A percentile compares a stretch with the other conserved stretches of the same genome.
These are phyloP conservation scores for Bombus waltoni DNA, from an alignment of 1,140 invertebrate species.

Conservation along the genomic window DNA sequence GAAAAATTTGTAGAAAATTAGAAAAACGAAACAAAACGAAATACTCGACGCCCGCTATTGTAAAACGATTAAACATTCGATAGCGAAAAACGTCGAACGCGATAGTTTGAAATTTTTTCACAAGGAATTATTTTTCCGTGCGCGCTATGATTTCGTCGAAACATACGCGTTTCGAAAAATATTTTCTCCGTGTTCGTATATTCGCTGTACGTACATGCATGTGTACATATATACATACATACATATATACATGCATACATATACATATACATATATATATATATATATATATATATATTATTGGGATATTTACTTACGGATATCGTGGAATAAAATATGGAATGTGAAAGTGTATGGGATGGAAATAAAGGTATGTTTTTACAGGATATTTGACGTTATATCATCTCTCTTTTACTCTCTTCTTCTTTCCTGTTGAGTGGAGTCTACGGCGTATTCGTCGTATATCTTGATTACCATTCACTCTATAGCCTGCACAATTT, in stretches of 20 bases:
- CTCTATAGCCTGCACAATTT: conserved; percentile 10
- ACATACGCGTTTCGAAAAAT: neutral
- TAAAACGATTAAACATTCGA: conserved; percentile 7
- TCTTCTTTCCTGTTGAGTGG: neutral
- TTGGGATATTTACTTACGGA: conserved; percentile 33
- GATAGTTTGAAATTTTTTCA: neutral
- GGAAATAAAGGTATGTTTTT: conserved; percentile 41
- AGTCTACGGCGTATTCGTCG: conserved; percentile 17
- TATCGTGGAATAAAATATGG: conserved; percentile 19
- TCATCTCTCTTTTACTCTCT: conserved; percentile 5
- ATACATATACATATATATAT: neutral
- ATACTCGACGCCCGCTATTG: neutral
- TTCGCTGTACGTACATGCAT: no score
- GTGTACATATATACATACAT: neutral
- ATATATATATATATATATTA: neutral
- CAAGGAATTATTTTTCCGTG: neutral
- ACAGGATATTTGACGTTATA: conserved; percentile 34
- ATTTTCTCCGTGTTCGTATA: neutral
- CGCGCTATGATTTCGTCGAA: neutral
- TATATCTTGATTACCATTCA: conserved; percentile 50
- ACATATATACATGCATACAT: neutral
- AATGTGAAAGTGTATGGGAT: neutral
- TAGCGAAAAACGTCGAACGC: neutral
- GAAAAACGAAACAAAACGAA: no score
- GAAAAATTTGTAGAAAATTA: no score